phyloP scores from a whole-genome alignment of 2,797 vertebrate genomes.

The Alosa sapidissima region DNA sequence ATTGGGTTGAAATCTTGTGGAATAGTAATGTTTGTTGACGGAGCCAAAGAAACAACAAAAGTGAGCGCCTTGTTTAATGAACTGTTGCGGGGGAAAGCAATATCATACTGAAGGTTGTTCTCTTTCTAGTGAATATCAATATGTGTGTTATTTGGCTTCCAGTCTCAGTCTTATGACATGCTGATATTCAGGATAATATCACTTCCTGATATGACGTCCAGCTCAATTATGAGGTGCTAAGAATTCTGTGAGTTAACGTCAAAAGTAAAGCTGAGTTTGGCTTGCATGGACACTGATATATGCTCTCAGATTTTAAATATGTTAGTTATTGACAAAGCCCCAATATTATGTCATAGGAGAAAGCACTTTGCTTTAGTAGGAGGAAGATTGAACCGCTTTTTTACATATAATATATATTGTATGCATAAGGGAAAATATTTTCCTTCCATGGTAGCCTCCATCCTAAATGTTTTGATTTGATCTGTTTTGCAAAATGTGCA shows the following conservation, averaged over 20 bases:
- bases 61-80: neutral
- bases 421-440: neutral
- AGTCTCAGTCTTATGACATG: neutral
- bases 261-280: neutral
- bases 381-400: conserved; percentile 5
- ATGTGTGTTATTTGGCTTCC: neutral
- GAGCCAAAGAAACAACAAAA: conserved; percentile 18
- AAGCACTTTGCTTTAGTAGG: conserved; percentile 50
- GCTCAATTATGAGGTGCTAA: neutral
- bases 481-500: conserved; percentile 50
- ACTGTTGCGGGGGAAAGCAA: neutral
- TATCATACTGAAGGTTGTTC: neutral
- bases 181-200: neutral
- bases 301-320: conserved; percentile 1
- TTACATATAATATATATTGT: neutral
- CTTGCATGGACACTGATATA: conserved; percentile 6
- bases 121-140: neutral
- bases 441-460: neutral
- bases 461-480: conserved; percentile 13
- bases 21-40: neutral
- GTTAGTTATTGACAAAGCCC: neutral
- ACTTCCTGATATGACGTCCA: neutral
- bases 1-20: neutral
- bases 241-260: neutral
- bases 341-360: conserved; percentile 28